A percentile compares a stretch with the other conserved stretches of the same genome.
phyloP scores from a whole-genome alignment of 2,888 invertebrate species.

The Ochlodes sylvanus region DNA sequence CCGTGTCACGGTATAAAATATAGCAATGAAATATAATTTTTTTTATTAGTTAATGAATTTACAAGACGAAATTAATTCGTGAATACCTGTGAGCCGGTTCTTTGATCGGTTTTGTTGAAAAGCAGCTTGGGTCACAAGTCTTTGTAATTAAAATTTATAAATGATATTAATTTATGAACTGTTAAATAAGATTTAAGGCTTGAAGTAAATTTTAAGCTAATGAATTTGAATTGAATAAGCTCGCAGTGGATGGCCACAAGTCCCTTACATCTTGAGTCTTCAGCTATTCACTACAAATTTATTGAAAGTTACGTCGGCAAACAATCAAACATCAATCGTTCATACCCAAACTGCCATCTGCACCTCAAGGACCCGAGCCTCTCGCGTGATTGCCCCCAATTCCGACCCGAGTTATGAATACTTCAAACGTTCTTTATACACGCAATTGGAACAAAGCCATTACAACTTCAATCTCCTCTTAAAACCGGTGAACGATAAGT shows the following conservation, averaged over 20 bases:
- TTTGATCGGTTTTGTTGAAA: no score
- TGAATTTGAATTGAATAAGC: no score
- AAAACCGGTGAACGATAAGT: slow-evolving; percentile 3
- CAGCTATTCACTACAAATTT: no score
- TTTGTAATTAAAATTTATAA: no score
- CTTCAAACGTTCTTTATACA: slow-evolving; percentile 7
- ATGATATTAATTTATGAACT: no score
- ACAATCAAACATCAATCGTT: not conserved
- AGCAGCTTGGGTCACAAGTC: no score
- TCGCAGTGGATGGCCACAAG: no score
- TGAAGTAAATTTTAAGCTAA: no score
- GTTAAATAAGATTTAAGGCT: no score
- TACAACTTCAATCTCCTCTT: slow-evolving; percentile 1
- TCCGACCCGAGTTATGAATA: not conserved
- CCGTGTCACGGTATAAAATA: no score
- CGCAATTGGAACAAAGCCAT: slow-evolving; percentile 1
- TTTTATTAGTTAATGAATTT: not conserved
- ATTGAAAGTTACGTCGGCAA: not conserved
- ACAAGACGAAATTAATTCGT: not conserved
- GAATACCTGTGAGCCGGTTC: not conserved
- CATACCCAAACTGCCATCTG: not conserved
- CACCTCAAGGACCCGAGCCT: not conserved
- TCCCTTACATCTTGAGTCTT: no score
- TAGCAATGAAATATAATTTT: not conserved
- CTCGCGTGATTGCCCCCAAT: not conserved